Evolutionary conservation across 2,113 vertebrate genomes (phyloP).

Genomic region (Heterochromis multidens): DNA sequence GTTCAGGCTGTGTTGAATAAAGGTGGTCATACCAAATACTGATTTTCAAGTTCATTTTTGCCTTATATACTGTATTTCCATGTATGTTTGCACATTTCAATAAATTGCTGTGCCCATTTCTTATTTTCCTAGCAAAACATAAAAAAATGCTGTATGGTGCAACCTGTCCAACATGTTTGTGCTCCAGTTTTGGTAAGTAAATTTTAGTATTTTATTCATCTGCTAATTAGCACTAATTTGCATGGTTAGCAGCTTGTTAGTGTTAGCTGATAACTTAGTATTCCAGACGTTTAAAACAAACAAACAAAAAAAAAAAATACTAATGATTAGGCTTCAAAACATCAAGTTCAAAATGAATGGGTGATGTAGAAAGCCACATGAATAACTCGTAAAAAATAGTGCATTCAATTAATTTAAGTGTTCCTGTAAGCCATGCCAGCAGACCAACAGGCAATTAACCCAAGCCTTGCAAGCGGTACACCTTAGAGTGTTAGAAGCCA

Average conservation of each 20-base stretch:
- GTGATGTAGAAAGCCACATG: not conserved
- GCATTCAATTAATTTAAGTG: not conserved
- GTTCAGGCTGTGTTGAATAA: too few species aligned
- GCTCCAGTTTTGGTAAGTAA: not conserved
- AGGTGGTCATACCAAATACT: not conserved
- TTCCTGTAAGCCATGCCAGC: not conserved
- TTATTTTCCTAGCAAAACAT: too few species aligned
- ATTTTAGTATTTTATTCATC: not conserved
- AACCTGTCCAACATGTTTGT: not conserved
- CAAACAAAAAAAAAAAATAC: not conserved
- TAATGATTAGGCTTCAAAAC: not conserved
- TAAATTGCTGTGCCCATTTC: too few species aligned
- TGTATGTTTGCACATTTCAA: too few species aligned
- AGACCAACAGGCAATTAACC: not conserved
- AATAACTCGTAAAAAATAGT: not conserved
- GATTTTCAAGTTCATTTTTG: too few species aligned
- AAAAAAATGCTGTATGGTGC: rapidly evolving
- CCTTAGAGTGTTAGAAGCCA: not conserved
- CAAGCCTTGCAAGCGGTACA: not conserved
- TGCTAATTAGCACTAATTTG: not conserved
- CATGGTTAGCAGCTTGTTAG: not conserved
- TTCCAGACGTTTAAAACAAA: not conserved
- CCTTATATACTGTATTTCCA: too few species aligned
- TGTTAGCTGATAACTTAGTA: not conserved
- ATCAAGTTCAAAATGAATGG: not conserved